A percentile compares a stretch with the other conserved stretches of the same genome.
Conservation (phyloP, 2,113 vertebrate genomes). For the Brienomyrus longianalis region DNA sequence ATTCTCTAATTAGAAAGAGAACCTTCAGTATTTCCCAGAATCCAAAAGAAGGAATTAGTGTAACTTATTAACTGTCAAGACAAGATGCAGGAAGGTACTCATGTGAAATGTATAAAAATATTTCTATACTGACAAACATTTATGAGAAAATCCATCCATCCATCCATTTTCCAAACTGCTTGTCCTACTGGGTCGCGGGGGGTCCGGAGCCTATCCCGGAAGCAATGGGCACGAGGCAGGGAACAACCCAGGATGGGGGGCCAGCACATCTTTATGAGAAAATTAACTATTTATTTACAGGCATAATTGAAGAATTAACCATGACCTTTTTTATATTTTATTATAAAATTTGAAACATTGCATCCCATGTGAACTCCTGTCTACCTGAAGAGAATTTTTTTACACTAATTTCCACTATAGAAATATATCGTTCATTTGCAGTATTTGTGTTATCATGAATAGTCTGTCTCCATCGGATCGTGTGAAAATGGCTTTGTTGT, state of each 20-base stretch:
- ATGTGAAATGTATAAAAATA: background rate
- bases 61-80: background rate
- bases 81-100: background rate
- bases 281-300: background rate
- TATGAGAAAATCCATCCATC: background rate
- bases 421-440: background rate
- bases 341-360: background rate
- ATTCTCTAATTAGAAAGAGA: background rate
- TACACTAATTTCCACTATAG: background rate
- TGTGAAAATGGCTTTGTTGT: background rate
- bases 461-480: background rate
- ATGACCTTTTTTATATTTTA: background rate
- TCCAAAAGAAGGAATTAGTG: background rate
- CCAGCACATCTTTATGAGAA: background rate
- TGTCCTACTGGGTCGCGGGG: too few species aligned
- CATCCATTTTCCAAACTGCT: too few species aligned
- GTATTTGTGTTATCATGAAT: background rate
- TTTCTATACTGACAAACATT: background rate
- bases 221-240: too few species aligned
- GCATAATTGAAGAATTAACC: background rate
- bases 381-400: background rate
- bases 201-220: too few species aligned
- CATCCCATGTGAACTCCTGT: background rate
- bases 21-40: background rate
- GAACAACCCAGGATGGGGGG: too few species aligned